Evolutionary conservation across 2,797 vertebrate species (phyloP).

Genomic region (Coccyzus lansbergi): DNA sequence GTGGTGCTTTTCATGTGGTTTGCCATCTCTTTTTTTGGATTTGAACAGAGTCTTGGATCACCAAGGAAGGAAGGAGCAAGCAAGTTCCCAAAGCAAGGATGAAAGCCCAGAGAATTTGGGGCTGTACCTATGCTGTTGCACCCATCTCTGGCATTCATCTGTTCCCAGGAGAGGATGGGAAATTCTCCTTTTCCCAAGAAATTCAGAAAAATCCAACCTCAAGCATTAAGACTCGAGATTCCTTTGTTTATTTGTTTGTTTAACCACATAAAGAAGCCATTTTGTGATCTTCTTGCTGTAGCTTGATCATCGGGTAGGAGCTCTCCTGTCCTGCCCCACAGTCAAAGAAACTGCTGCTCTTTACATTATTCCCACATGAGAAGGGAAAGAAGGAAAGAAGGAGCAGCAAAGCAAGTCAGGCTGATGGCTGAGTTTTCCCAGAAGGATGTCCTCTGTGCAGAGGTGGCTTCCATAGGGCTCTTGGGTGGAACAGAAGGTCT

Average conservation of each 20-base stretch:
- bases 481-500: background rate
- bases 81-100: background rate
- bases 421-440: background rate
- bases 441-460: background rate
- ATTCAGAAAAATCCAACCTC: background rate
- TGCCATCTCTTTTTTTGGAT: background rate
- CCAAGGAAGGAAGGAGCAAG: background rate
- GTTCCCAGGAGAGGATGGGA: background rate
- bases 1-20: conserved; percentile 38
- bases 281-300: background rate
- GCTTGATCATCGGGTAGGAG: fast-evolving
- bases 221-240: background rate
- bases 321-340: background rate
- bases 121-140: background rate
- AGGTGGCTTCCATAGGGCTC: background rate
- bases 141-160: background rate
- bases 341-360: background rate
- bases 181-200: background rate
- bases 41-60: background rate
- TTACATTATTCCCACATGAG: background rate
- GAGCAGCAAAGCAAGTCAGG: background rate
- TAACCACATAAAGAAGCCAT: background rate
- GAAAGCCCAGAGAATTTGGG: background rate
- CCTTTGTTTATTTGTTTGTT: background rate
- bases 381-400: background rate